Evolutionary conservation across 2,888 invertebrate species (phyloP), one percentile per base, ranked within the genome.

Genomic region (Ormyrus thymus): DNA sequence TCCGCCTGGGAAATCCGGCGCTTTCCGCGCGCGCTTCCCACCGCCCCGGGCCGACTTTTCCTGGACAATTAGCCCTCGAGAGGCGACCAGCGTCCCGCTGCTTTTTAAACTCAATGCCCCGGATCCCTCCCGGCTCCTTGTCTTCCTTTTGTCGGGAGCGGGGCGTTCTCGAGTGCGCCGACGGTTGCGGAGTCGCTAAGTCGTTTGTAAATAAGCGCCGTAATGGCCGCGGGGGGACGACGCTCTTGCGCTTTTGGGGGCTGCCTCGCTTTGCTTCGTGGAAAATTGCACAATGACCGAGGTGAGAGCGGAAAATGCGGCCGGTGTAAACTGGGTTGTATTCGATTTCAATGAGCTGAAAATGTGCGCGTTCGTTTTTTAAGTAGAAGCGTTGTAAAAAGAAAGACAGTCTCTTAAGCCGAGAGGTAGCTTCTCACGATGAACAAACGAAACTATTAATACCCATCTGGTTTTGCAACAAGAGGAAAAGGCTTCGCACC

Each of bases 1-100:
- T 76, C n/a, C 43, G 51, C 86, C 85, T 89, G 88, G 88, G 88
- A 88, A 89, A 87, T 87, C 81, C 85, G 84, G 86, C 86, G 85
- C 86, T 82, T 74, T 68, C 81, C 81, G 80, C 10, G 45, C n/a
- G 13, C 10, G 45, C 13, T 43, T 55, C 13, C 55, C 55, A 11
- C n/a, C 11, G 55, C 45, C 6, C 48, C 15, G n/a, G n/a, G 9
- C 13, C 55, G 45, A 29, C 29, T 55, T 69, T 77, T 80, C 80
- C 79, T 77, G 74, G 66, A 62, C 68, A 59, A 72, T 66, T 66
- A 72, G 66, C 43, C 59, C 43, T 29, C 29, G 29, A 29, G 29
- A 29, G 29, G 29, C 29, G 29, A 29, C 3, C 29, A 29, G 29
- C 29, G 29, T 29, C 29, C 29, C 29, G 29, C 29, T 29, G 29